Conservation (phyloP, 2,113 vertebrate genomes). For the Gadus chalcogrammus region DNA sequence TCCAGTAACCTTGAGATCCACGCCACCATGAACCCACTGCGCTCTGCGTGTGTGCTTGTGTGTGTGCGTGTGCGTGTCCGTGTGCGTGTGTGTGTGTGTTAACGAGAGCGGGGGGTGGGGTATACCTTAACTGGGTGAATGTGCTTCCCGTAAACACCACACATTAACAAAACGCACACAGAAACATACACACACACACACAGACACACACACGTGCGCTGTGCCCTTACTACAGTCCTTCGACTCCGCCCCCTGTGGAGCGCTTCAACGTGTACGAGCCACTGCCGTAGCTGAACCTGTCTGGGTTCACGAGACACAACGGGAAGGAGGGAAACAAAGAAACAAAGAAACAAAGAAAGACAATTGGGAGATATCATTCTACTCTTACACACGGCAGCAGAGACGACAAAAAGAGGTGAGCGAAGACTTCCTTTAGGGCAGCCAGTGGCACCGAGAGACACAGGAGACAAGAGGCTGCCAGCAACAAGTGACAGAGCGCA, state of each 20-base stretch:
- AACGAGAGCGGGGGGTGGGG: too few species aligned
- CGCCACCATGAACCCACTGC: conserved; percentile 10
- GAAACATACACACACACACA: neutral
- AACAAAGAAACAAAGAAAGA: neutral
- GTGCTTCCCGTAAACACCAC: neutral
- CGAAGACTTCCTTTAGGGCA: too few species aligned
- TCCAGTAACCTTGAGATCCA: conserved; percentile 49
- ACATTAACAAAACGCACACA: neutral
- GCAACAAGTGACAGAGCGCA: too few species aligned
- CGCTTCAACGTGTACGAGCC: neutral
- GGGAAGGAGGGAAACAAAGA: neutral
- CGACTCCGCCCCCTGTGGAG: neutral
- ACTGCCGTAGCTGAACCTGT: neutral
- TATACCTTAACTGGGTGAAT: too few species aligned
- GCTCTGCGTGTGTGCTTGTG: conserved; percentile 5
- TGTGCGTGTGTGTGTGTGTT: neutral
- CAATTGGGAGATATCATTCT: too few species aligned
- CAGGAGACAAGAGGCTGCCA: too few species aligned
- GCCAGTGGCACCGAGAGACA: too few species aligned
- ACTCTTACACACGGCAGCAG: too few species aligned
- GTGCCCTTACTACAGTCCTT: neutral
- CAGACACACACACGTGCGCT: neutral
- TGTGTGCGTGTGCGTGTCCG: conserved; percentile 2
- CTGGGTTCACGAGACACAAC: neutral
- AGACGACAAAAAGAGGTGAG: too few species aligned